Base-by-base conservation (phyloP, 37 sponge, comb jelly and placozoan genomes). In the Chondrilla cf. caribensis region DNA sequence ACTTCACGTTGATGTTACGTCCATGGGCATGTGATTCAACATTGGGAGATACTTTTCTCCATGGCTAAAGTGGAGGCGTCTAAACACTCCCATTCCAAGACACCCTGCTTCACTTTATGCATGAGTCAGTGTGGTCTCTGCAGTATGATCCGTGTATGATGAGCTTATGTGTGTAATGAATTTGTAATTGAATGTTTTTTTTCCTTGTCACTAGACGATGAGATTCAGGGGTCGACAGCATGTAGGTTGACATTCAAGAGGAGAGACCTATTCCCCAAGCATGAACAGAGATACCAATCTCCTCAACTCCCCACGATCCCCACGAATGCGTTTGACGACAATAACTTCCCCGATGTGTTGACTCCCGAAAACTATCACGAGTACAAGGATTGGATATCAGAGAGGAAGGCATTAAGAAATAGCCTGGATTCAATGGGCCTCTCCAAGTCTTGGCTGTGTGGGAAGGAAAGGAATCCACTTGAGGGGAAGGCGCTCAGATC, bases 311-410 rank as follows among this genome's bases (percentile, higher is more conserved):
- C 29, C 7, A 4, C 15, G 6, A 9, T 29, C 29, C 64, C 64
- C 29, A 9, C 18, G 15, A 28, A n/a, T 62, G 29, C 64, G 7
- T 28, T 19, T 29, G 64, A 62, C 7, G 64, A 62, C 15, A 62
- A 4, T 6, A n/a, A 15, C 7, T n/a, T n/a, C 25, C 29, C 29
- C 25, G 18, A 6, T 28, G 29, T 15, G 6, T 1, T 73, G 19
- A 38, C n/a, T 6, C 1, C 43, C 40, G 24, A 15, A 0, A 37
- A 73, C 41, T 8, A 40, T 40, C 71, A 5, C 25, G 28, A 79
- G 37, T 89, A 85, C 78, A 18, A 24, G 70, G 11, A 82, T 58
- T 85, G 90, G 90, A 9, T 85, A 5, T 58, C 54, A 19, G 36
- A 81, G 24, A 57, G 86, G 40, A 35, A 38, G 57, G 29, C 24